phyloP scores from a whole-genome alignment of 2,888 invertebrate genomes.

The Polydesmus complanatus region DNA sequence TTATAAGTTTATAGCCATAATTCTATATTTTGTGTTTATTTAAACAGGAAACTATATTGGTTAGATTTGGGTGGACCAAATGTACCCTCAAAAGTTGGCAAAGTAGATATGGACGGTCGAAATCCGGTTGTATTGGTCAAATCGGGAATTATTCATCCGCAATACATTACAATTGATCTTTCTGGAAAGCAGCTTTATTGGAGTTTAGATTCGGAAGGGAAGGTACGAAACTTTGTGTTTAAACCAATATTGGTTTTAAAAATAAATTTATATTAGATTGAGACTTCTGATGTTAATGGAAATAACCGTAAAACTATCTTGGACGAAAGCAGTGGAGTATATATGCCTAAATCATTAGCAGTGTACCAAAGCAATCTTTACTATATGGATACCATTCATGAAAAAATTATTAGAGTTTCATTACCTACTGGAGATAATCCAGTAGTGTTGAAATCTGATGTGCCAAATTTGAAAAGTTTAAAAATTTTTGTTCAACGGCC shows the following conservation, averaged over 20 bases:
- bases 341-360: constrained; percentile 63
- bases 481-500: constrained; percentile 75
- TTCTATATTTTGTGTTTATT: constrained; percentile 16
- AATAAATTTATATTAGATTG: constrained; percentile 25
- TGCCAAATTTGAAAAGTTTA: constrained; percentile 53
- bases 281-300: constrained; percentile 40
- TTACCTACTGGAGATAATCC: constrained; percentile 66
- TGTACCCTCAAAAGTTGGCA: constrained; percentile 59
- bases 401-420: constrained; percentile 73
- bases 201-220: constrained; percentile 42
- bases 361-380: constrained; percentile 69
- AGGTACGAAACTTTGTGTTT: constrained; percentile 30
- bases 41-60: constrained; percentile 72
- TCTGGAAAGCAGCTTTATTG: constrained; percentile 74
- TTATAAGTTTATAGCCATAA: not conserved
- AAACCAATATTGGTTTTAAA: too few species aligned
- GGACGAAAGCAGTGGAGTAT: constrained; percentile 50
- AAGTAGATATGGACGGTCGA: constrained; percentile 86
- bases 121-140: constrained; percentile 54
- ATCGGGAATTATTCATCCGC: constrained; percentile 55
- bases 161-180: constrained; percentile 64
- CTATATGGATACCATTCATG: constrained; percentile 75
- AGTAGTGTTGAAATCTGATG: constrained; percentile 69
- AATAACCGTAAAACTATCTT: constrained; percentile 52
- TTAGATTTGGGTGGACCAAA: constrained; percentile 85